Evolutionary conservation across 2,113 vertebrate species (phyloP), one percentile per base, ranked within the genome.

Genomic region (Crypturellus undulatus): DNA sequence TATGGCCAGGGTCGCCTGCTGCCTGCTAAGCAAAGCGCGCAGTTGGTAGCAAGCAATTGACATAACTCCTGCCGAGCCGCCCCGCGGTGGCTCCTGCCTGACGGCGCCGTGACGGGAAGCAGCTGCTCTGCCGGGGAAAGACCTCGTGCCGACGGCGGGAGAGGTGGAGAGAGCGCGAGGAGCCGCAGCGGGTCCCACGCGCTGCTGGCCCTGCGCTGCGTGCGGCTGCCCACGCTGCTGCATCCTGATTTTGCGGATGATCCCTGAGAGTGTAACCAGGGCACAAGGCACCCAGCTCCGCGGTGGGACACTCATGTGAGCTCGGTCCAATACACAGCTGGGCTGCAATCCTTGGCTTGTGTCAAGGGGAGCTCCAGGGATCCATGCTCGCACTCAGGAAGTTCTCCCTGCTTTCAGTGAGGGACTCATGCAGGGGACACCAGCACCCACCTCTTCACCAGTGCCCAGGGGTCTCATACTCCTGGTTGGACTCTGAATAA

Each of bases 31-130:
- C 64, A 58, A 42, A 40, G 26, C 0, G 0, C 6, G 0, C 6
- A 2, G 26, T 18, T 3, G 0, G 94, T 32, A 87, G 94, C 91
- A 43, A 81, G 65, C 2, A 0, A 17, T 26, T 69, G 70, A 80
- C 2, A 2, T 26, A 58, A 17, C 62, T 87, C 54, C 67, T 80
- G 56, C 69, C 6, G 21, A 15, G 38, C 38, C 34, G 3, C 16
- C 72, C 76, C 51, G 51, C 6, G 0, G 14, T 0, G 0, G 40
- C 77, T 86, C 68, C 90, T 45, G 54, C 85, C 42, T 1, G 0
- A 36, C 0, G 0, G 43, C 1, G 1, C 38, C 0, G 0, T 32
- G 79, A 68, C 15, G 5, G n/a, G 71, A 68, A 92, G 38, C 81
- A 95, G 81, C 84, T 85, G 91, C 84, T 94, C 14, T 54, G 21